Base-by-base conservation (phyloP, 2,888 invertebrate genomes). In the Brenthis hecate region DNA sequence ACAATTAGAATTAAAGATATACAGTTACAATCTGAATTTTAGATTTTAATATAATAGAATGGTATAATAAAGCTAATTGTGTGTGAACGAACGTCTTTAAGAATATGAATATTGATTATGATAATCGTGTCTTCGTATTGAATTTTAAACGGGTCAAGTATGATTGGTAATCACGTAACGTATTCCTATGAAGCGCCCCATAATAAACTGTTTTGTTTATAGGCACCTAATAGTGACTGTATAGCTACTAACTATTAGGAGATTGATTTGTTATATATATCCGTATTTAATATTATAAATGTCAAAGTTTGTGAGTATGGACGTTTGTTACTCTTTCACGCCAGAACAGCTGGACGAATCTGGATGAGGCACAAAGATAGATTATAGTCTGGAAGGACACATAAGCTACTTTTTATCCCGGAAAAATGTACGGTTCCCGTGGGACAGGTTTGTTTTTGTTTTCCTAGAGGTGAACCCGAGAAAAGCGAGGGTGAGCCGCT, bases 51-150 rank as follows among this genome's bases (percentile, higher is more conserved):
- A 81, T 85, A 85, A 86, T 85, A 79, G 81, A 80, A 81, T 82
- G 74, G 83, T 83, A 89, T 91, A 89, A 92, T 89, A 83, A 72
- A 86, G 81, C 90, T 92, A 92, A 92, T 92, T 91, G 91, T 92
- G 92, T 92, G 92, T 92, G 91, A 92, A 91, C 85, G 76, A 76
- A 74, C 73, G 77, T 76, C 75, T 77, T 76, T 80, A 47, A 60
- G 23, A 83, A 83, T 85, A 87, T 87, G 86, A 89, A 91, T 92
- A 91, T 89, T 88, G 79, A 80, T 79, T 86, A 85, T 63, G 65
- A 65, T 65, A 71, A 69, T 65, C 69, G 63, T 56, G 55, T 66
- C 48, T 50, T 19, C 53, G 43, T 16, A 53, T 65, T 55, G 57
- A 51, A 16, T 61, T 47, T 56, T 62, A 66, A 66, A 70, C 54